Base-by-base conservation (phyloP, 2,888 invertebrate genomes). In the Plagiodera versicolora region DNA sequence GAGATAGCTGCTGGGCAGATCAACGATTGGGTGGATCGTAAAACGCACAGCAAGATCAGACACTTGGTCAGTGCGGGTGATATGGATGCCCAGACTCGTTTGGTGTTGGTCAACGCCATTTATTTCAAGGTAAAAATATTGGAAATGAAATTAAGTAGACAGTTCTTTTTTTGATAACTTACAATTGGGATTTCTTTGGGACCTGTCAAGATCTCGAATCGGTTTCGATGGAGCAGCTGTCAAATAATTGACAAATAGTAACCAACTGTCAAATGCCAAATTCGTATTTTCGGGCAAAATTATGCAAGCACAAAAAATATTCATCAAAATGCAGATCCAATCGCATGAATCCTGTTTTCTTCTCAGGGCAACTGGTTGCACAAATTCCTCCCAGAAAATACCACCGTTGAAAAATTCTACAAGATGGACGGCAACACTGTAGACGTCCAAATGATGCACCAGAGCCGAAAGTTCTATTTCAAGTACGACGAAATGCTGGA, bases 11-110 rank as follows among this genome's bases (percentile, higher is more conserved):
- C 86, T 0, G 83, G 86, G 1, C 67, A 77, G 3, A 94, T 98
- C 50, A 98, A 98, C 75, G 70, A 78, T 32, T 95, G 95, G 92
- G 92, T 89, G 44, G 87, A 88, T 73, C 77, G 84, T 4, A 85
- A 91, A 73, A 98, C 98, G 0, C 88, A 91, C 56, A 80, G 89
- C 8, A 92, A 89, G 77, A 96, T 98, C 58, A 87, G 87, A 68
- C 83, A 94, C 70, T 82, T 98, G 1, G 79, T 98, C 51, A 76
- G 83, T 1, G 14, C 85, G 1, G 86, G 83, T 66, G 81, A 83
- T 70, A 74, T 93, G 0, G 72, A 81, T 72, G 51, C 55, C 0
- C 73, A 80, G 0, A 91, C 91, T 0, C 83, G 87, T 53, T 78
- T 92, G 59, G 87, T 94, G 1, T 83, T 95, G 4, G 85, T 93